These are phyloP conservation scores for Onychomys leucogaster DNA, from an alignment of 2,797 vertebrate species.

Conservation along the genomic window DNA sequence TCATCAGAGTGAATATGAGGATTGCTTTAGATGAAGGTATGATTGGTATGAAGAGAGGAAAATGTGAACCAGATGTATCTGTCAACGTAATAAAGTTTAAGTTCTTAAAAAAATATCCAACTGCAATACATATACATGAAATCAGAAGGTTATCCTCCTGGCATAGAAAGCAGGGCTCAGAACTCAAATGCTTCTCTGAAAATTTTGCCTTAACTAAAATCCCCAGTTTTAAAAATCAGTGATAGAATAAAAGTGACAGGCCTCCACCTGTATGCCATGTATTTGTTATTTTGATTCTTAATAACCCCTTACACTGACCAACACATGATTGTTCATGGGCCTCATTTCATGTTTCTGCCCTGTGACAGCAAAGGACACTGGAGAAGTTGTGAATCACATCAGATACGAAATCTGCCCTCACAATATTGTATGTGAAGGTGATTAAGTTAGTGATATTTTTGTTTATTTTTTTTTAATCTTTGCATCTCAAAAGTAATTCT, in stretches of 20 bases:
- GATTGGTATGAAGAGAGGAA: not conserved
- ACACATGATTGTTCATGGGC: not conserved
- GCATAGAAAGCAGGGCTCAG: not conserved
- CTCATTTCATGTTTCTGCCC: not conserved
- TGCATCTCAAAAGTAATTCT: slow-evolving; percentile 36
- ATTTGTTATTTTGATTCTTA: slow-evolving; percentile 37
- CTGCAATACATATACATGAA: slow-evolving; percentile 6
- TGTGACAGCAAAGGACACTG: not conserved
- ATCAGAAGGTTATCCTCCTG: slow-evolving; percentile 35
- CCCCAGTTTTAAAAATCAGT: slow-evolving; percentile 6
- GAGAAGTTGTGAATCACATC: not conserved
- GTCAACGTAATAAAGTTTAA: not conserved
- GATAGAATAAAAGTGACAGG: slow-evolving; percentile 16
- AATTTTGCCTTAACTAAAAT: slow-evolving; percentile 46
- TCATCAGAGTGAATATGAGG: not conserved
- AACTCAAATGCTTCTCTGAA: slow-evolving; percentile 38
- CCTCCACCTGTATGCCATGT: not conserved
- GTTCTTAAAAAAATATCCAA: not conserved
- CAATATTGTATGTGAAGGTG: not conserved
- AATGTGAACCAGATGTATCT: not conserved
- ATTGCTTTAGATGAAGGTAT: not conserved
- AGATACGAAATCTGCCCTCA: not conserved
- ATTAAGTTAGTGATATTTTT: slow-evolving; percentile 43
- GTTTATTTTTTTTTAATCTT: slow-evolving; percentile 26
- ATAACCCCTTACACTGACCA: not conserved